A percentile compares a stretch with the other conserved stretches of the same genome.
These are phyloP conservation scores for Yoshiicerus persimilis DNA, from an alignment of 1,140 invertebrate species.

Conservation along the genomic window DNA sequence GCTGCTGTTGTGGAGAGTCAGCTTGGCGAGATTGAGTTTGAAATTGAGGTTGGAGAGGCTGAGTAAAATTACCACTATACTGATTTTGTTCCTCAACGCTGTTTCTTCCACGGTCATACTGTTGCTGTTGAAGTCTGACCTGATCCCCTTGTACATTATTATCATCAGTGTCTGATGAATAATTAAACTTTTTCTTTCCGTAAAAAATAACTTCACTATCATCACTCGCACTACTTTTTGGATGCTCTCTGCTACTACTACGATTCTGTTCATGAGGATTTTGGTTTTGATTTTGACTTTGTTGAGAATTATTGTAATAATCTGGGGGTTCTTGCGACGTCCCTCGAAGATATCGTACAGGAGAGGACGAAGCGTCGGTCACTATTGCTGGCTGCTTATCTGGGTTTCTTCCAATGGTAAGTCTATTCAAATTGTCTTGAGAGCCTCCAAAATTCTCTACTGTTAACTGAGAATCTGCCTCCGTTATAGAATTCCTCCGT, in stretches of 20 bases:
- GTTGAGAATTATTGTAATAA: constrained; percentile 26
- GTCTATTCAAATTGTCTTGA: constrained; percentile 67
- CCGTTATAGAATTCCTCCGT: constrained; percentile 77
- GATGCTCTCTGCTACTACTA: constrained; percentile 8
- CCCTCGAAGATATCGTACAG: constrained; percentile 35
- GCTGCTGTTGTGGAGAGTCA: background rate
- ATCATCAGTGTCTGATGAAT: constrained; percentile 16
- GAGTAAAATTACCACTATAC: constrained; percentile 42
- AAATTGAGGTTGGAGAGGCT: background rate
- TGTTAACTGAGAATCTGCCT: constrained; percentile 78
- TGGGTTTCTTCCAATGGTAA: constrained; percentile 66
- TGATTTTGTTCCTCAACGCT: background rate
- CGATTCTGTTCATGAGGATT: background rate
- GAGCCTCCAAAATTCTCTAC: constrained; percentile 86
- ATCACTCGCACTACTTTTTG: background rate
- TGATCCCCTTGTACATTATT: constrained; percentile 25
- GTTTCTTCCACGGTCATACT: background rate
- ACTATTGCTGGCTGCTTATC: constrained; percentile 69
- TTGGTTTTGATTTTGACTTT: constrained; percentile 24
- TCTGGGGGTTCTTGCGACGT: constrained; percentile 35
- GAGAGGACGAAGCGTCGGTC: constrained; percentile 51
- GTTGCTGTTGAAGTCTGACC: background rate
- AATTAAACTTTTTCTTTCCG: constrained; percentile 43
- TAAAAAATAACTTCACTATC: constrained; percentile 45
- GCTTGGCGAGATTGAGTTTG: background rate